These are phyloP conservation scores for Thunnus thynnus DNA, from an alignment of 2,113 vertebrate species.

Conservation along the genomic window DNA sequence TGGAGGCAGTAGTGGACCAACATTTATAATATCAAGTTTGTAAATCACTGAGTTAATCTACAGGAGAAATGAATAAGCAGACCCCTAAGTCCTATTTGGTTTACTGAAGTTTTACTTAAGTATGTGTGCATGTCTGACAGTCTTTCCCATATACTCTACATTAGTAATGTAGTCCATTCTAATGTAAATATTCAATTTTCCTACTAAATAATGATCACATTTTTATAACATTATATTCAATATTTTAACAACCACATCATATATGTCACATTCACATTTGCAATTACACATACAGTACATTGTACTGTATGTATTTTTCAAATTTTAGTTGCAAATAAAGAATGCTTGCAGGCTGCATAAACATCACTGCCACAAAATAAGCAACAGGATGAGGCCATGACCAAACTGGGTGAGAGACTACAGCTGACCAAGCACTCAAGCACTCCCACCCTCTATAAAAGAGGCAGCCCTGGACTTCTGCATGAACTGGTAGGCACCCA, in stretches of 20 bases:
- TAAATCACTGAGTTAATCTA: not conserved
- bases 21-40: not conserved
- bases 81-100: too few relatives aligned
- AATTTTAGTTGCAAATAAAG: not conserved
- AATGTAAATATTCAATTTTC: too few relatives aligned
- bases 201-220: too few relatives aligned
- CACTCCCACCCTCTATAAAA: slow-evolving; percentile 71
- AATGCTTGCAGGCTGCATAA: too few relatives aligned
- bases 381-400: slow-evolving; percentile 34
- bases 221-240: too few relatives aligned
- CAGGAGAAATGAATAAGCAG: not conserved
- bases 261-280: too few relatives aligned
- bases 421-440: slow-evolving; percentile 58
- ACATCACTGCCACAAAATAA: too few relatives aligned
- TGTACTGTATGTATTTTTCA: not conserved
- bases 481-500: slow-evolving; percentile 66
- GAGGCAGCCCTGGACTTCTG: slow-evolving; percentile 22
- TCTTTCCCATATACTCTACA: too few relatives aligned
- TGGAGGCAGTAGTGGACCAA: not conserved
- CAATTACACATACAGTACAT: not conserved
- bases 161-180: too few relatives aligned
- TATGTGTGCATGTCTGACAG: too few relatives aligned
- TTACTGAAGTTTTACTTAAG: too few relatives aligned
- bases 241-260: too few relatives aligned
- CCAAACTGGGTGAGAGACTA: slow-evolving; percentile 59